Percentiles rank a stretch among this genome's conserved stretches.
phyloP scores from a whole-genome alignment of 2,888 invertebrate species.

The Mycalesis mineus region DNA sequence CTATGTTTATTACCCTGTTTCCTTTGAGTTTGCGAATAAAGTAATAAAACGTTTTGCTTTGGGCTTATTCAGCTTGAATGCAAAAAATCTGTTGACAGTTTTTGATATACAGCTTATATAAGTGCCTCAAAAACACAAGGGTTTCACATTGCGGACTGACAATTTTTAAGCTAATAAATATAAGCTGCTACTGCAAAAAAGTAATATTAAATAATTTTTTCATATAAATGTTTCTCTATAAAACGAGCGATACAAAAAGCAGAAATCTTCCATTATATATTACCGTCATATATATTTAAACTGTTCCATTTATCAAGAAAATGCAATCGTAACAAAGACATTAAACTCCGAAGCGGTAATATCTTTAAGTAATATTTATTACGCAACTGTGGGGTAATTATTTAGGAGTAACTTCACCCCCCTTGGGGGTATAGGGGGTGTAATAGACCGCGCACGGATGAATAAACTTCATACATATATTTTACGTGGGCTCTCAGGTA shows the following conservation, averaged over 20 bases:
- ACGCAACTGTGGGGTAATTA: conserved; percentile 63
- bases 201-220: too few species aligned
- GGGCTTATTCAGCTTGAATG: too few species aligned
- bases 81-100: too few species aligned
- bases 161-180: too few species aligned
- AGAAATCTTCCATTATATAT: background rate
- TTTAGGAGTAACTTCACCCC: conserved; percentile 48
- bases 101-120: too few species aligned
- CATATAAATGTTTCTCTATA: too few species aligned
- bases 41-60: too few species aligned
- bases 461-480: conserved; percentile 42
- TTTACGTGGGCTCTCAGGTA: conserved; percentile 33
- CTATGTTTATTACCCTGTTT: too few species aligned
- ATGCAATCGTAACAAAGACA: conserved; percentile 42
- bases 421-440: conserved; percentile 8
- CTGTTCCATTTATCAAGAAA: conserved; percentile 24
- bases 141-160: too few species aligned
- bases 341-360: conserved; percentile 43
- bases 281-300: conserved; percentile 10
- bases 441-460: conserved; percentile 43
- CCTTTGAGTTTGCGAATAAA: too few species aligned
- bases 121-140: too few species aligned
- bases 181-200: too few species aligned
- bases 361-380: conserved; percentile 72
- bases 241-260: background rate